A percentile compares a stretch with the other conserved stretches of the same genome.
Evolutionary conservation across 2,888 invertebrate species (phyloP).

Genomic region (Thymelicus acteon): DNA sequence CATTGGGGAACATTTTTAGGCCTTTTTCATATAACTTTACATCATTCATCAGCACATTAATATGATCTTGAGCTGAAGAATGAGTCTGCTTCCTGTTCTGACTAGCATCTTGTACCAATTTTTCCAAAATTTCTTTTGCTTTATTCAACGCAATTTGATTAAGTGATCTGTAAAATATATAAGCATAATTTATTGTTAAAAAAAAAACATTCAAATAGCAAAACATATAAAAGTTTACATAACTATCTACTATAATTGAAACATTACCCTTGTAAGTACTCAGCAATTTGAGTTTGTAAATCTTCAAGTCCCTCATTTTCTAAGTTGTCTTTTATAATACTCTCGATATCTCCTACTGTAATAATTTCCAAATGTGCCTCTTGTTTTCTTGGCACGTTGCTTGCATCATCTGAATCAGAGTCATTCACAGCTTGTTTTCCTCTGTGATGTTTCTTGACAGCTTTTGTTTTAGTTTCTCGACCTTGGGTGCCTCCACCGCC

Average conservation of each 20-base stretch:
- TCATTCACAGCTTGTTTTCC: slow-evolving; percentile 84
- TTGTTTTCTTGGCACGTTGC: slow-evolving; percentile 68
- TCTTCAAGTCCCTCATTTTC: slow-evolving; percentile 91
- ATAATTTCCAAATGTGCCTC: slow-evolving; percentile 86
- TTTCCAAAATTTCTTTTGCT: slow-evolving; percentile 90
- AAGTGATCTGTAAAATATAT: slow-evolving; percentile 75
- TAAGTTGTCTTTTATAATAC: slow-evolving; percentile 83
- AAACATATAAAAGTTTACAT: slow-evolving; percentile 13
- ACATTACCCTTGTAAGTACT: slow-evolving; percentile 87
- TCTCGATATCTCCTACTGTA: slow-evolving; percentile 87
- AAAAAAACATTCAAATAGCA: slow-evolving; percentile 17
- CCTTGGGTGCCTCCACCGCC: slow-evolving; percentile 97
- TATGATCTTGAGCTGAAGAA: slow-evolving; percentile 92
- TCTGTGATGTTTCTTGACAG: slow-evolving; percentile 92
- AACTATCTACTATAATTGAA: not conserved
- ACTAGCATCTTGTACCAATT: slow-evolving; percentile 89
- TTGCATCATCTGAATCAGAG: slow-evolving; percentile 88
- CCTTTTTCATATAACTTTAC: slow-evolving; percentile 93
- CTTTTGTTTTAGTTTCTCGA: slow-evolving; percentile 97
- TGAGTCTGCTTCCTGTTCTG: slow-evolving; percentile 90
- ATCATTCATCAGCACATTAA: slow-evolving; percentile 90
- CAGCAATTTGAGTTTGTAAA: slow-evolving; percentile 88
- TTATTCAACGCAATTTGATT: slow-evolving; percentile 87
- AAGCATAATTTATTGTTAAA: slow-evolving; percentile 17
- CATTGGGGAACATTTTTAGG: slow-evolving; percentile 85